Evolutionary conservation across 2,888 invertebrate genomes (phyloP), one percentile per base, ranked within the genome.

Genomic region (Norana najaformis): DNA sequence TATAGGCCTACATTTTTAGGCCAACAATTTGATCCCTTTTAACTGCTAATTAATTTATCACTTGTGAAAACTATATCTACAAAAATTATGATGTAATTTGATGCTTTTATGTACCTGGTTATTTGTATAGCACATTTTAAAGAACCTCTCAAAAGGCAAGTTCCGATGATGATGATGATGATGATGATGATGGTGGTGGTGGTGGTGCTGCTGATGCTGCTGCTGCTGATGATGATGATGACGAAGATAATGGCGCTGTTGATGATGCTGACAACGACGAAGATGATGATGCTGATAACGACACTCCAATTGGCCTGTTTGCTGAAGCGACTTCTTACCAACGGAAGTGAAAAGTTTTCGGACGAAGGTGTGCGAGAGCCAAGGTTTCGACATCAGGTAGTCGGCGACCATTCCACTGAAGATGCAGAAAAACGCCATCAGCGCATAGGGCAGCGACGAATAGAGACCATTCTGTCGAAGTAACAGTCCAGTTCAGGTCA

Each of bases 371-470:
- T 93, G 92, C 13, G 93, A 93, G n/a, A 93, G 89, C 23, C 90
- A 89, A 6, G 91, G 91, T 20, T 92, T 89, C 23, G 91, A 91
- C 14, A 94, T 91, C 11, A 94, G 89, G 36, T 41, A 90, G 90
- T 95, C 95, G 3, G 94, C 94, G 3, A 94, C 90, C 82, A 93
- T 92, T 8, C 94, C 95, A 91, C 94, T 94, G 35, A 88, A 37
- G 34, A 93, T 91, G 1, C 94, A 93, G 37, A 93, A 89, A 0
- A 93, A 20, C 0, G 94, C 93, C 92, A 93, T 94, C 34, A 93
- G 89, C 39, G 94, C 92, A 91, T 94, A 94, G 11, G 95, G 95
- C 47, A 94, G 90, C 1, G 94, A 92, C 0, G 94, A 93, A 88
- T 93, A 93, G 0, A 93, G 36, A 0, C 95, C 95, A 89, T 94